phyloP scores from a whole-genome alignment of 2,113 vertebrate genomes.

The Oreochromis niloticus region DNA sequence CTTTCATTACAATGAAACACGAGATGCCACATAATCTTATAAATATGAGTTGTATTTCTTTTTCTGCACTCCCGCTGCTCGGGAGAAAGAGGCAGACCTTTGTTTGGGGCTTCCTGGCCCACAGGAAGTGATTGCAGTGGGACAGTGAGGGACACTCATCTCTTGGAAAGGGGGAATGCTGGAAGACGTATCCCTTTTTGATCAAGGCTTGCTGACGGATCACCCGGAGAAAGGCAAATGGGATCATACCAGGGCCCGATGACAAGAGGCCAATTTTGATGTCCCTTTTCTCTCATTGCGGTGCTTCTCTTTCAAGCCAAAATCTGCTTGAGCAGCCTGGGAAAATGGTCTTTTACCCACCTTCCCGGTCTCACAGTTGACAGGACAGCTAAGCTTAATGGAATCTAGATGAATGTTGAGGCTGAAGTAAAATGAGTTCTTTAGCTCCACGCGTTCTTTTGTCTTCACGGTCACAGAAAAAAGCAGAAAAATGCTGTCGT shows the following conservation, averaged over 20 bases:
- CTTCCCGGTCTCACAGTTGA: conserved; percentile 34
- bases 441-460: conserved; percentile 8
- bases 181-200: conserved; percentile 72
- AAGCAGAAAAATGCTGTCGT: background rate
- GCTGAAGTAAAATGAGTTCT: conserved; percentile 37
- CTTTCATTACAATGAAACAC: conserved; percentile 64
- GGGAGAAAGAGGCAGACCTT: conserved; percentile 55
- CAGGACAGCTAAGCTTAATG: conserved; percentile 37
- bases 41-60: conserved; percentile 71
- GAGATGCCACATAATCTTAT: conserved; percentile 68
- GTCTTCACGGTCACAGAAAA: conserved; percentile 17
- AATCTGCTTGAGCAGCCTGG: conserved; percentile 64
- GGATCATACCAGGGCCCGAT: conserved; percentile 66
- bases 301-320: conserved; percentile 65
- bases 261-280: conserved; percentile 75
- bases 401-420: conserved; percentile 30
- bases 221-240: conserved; percentile 70
- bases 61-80: conserved; percentile 34
- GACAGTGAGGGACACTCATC: conserved; percentile 76
- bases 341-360: conserved; percentile 65
- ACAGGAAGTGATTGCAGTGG: conserved; percentile 71
- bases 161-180: conserved; percentile 57
- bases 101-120: conserved; percentile 62
- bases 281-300: conserved; percentile 68
- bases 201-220: conserved; percentile 75